Conservation (phyloP, 2,888 invertebrate genomes). For the Calephelis perditalis region DNA sequence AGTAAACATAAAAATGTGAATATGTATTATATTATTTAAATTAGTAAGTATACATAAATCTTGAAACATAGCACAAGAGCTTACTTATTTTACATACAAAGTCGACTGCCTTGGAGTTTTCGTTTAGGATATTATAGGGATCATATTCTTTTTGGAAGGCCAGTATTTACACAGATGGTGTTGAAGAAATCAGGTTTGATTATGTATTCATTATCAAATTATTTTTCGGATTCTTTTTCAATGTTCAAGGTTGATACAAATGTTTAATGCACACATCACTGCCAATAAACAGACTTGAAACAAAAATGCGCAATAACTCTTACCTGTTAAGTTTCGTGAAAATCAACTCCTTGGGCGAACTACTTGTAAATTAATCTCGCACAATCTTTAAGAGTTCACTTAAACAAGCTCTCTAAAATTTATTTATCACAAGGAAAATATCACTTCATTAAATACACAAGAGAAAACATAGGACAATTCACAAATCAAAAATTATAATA, state of each 20-base stretch:
- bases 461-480: conserved; percentile 50
- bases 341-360: background rate
- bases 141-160: too few species aligned
- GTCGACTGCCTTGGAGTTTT: too few species aligned
- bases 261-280: conserved; percentile 51
- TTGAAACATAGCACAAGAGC: too few species aligned
- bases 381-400: conserved; percentile 36
- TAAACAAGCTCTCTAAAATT: conserved; percentile 45
- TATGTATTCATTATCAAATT: conserved; percentile 16
- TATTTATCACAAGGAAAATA: conserved; percentile 50
- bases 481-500: conserved; percentile 30
- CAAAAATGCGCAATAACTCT: conserved; percentile 60
- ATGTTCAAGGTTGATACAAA: conserved; percentile 65
- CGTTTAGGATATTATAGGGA: too few species aligned
- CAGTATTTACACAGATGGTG: too few species aligned
- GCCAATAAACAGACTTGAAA: conserved; percentile 43
- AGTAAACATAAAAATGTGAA: too few species aligned
- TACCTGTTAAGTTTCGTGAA: conserved; percentile 42
- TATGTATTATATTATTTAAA: too few species aligned
- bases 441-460: conserved; percentile 56
- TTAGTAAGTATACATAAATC: too few species aligned
- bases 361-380: background rate
- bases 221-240: conserved; percentile 16
- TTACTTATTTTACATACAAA: too few species aligned
- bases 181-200: too few species aligned